Conservation (phyloP, 2,113 vertebrate species). For the Eptesicus fuscus region DNA sequence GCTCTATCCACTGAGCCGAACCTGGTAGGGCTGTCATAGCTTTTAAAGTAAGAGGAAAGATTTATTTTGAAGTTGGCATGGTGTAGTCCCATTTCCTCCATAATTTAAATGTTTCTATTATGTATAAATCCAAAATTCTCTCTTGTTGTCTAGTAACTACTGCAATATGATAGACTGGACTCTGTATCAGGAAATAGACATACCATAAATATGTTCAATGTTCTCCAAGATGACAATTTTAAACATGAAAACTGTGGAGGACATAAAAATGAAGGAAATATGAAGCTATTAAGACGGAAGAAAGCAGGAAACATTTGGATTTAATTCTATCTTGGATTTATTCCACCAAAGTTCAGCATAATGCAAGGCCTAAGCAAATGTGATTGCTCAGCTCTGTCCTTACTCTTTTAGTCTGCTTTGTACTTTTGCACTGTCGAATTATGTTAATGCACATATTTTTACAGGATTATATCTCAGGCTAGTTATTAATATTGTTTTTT, state of each 20-base stretch:
- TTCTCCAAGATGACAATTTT: slow-evolving; percentile 63
- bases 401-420: slow-evolving; percentile 27
- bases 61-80: slow-evolving; percentile 53
- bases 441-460: slow-evolving; percentile 40
- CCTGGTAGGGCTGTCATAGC: not conserved
- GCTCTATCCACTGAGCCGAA: too few species aligned
- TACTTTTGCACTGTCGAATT: slow-evolving; percentile 44
- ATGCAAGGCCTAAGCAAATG: slow-evolving; percentile 40
- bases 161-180: slow-evolving; percentile 39
- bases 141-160: slow-evolving; percentile 35
- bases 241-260: slow-evolving; percentile 22
- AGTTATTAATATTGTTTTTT: slow-evolving; percentile 40
- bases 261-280: slow-evolving; percentile 61
- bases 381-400: slow-evolving; percentile 27
- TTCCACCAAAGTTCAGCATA: slow-evolving; percentile 58
- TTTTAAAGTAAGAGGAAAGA: slow-evolving; percentile 31
- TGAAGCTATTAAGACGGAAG: slow-evolving; percentile 53
- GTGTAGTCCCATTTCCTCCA: slow-evolving; percentile 11
- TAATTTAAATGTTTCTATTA: slow-evolving; percentile 48
- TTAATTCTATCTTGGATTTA: slow-evolving; percentile 67
- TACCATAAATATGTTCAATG: slow-evolving; percentile 28
- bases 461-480: not conserved
- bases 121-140: slow-evolving; percentile 42
- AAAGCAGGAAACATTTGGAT: slow-evolving; percentile 74
- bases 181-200: slow-evolving; percentile 52